These are phyloP conservation scores for Hirundo rustica DNA, from an alignment of 2,797 vertebrate species.

Conservation along the genomic window DNA sequence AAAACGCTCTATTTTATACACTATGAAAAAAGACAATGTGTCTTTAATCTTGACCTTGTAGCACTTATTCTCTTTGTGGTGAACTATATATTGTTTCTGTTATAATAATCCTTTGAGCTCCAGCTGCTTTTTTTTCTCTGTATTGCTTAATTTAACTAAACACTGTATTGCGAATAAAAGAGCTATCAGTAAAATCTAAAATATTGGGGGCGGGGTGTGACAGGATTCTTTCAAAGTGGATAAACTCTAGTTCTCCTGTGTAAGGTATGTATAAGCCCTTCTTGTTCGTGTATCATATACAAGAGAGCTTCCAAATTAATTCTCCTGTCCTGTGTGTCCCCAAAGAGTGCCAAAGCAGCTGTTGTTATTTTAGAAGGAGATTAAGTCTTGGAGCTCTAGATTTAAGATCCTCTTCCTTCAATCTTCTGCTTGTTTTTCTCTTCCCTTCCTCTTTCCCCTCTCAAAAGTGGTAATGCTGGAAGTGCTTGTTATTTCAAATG, in stretches of 20 bases:
- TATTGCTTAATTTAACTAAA: neutral
- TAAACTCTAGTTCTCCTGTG: neutral
- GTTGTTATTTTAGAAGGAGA: neutral
- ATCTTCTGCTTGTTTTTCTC: neutral
- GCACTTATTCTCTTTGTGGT: neutral
- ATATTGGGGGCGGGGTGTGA: accelerated
- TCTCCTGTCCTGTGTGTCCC: neutral
- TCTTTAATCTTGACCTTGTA: conserved; percentile 33
- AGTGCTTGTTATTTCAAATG: neutral
- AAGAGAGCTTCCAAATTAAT: neutral
- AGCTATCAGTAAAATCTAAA: neutral
- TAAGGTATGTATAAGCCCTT: neutral
- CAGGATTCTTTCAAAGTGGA: neutral
- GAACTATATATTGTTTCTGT: neutral
- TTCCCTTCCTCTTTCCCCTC: neutral
- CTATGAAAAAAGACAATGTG: neutral
- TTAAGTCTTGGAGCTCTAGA: neutral
- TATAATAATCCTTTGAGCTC: neutral
- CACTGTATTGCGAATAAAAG: neutral
- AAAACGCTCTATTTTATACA: neutral
- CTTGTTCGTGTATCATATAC: neutral
- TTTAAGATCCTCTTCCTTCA: neutral
- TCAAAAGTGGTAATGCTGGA: neutral
- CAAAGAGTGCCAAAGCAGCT: neutral
- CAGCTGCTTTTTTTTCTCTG: neutral